Percentiles rank a stretch among this genome's conserved stretches.
Evolutionary conservation across 2,797 vertebrate genomes (phyloP).

Genomic region (Setipinna tenuifilis): DNA sequence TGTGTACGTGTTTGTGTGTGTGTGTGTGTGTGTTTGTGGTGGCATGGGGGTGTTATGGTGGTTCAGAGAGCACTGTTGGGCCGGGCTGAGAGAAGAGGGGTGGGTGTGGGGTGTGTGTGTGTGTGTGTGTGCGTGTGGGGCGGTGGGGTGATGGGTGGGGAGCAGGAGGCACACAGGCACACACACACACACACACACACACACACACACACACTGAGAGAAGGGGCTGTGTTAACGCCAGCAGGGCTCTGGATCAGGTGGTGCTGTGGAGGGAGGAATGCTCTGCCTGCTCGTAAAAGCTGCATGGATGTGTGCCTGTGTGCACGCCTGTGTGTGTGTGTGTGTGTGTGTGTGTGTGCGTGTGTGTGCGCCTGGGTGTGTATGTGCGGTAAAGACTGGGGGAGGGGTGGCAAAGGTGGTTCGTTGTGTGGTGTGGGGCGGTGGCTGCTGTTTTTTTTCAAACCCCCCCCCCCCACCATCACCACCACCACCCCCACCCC

Average conservation of each 20-base stretch:
- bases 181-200: neutral
- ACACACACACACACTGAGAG: constrained; percentile 12
- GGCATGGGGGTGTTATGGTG: neutral
- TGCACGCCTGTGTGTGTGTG: neutral
- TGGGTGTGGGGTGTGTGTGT: too few species aligned
- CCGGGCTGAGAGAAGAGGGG: neutral
- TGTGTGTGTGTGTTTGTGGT: neutral
- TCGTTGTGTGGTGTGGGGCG: neutral
- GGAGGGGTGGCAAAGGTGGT: constrained; percentile 30
- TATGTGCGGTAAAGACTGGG: constrained; percentile 8
- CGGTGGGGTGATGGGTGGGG: neutral
- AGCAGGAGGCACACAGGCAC: constrained; percentile 1
- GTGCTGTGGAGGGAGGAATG: constrained; percentile 38
- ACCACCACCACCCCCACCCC: too few species aligned
- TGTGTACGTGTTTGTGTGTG: too few species aligned
- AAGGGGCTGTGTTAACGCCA: constrained; percentile 23
- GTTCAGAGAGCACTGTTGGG: neutral
- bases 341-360: neutral
- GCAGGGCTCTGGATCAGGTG: constrained; percentile 22
- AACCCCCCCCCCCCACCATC: too few species aligned
- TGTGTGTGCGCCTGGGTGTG: neutral
- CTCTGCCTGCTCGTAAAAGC: constrained; percentile 41
- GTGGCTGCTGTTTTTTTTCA: neutral
- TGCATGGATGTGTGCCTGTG: constrained; percentile 4
- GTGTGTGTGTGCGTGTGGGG: too few species aligned